Conservation (phyloP, 2,888 invertebrate genomes). For the Smittia sp. region DNA sequence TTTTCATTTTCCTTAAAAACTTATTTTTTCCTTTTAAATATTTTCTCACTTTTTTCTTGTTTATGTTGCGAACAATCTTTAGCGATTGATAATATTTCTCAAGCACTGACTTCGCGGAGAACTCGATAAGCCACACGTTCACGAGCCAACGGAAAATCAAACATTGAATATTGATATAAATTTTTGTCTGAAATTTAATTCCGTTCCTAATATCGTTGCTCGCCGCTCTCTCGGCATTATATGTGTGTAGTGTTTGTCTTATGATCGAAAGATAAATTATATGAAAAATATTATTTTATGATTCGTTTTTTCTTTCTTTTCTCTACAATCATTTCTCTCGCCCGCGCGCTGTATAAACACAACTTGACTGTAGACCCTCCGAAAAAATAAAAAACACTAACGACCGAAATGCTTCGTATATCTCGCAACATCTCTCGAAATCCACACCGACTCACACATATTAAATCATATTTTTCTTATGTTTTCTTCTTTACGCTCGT, state of each 20-base stretch:
- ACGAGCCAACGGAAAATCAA: conserved; percentile 41
- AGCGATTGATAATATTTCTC: conserved; percentile 11
- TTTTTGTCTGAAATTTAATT: conserved; percentile 41
- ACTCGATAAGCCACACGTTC: conserved; percentile 37
- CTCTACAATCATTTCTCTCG: conserved; percentile 37
- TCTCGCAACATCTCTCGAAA: conserved; percentile 13
- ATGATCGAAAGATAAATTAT: conserved; percentile 41
- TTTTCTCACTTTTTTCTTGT: conserved; percentile 18
- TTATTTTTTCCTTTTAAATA: background rate
- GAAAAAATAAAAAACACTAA: conserved; percentile 40
- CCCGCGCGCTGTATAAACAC: conserved; percentile 40
- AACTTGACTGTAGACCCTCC: conserved; percentile 37
- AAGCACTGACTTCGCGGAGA: background rate
- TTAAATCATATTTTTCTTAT: conserved; percentile 41
- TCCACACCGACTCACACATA: conserved; percentile 30
- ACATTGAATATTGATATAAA: conserved; percentile 41
- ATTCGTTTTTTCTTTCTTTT: conserved; percentile 27
- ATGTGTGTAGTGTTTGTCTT: conserved; percentile 39
- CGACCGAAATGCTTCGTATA: conserved; percentile 22
- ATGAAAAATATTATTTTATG: conserved; percentile 40
- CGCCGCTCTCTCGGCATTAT: conserved; percentile 20
- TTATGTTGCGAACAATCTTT: conserved; percentile 16
- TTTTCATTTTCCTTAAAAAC: background rate
- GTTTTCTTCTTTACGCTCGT: conserved; percentile 15
- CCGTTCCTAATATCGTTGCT: conserved; percentile 33